Evolutionary conservation across 2,797 vertebrate species (phyloP), one percentile per base, ranked within the genome.

Genomic region (Catostomus latipinnis): DNA sequence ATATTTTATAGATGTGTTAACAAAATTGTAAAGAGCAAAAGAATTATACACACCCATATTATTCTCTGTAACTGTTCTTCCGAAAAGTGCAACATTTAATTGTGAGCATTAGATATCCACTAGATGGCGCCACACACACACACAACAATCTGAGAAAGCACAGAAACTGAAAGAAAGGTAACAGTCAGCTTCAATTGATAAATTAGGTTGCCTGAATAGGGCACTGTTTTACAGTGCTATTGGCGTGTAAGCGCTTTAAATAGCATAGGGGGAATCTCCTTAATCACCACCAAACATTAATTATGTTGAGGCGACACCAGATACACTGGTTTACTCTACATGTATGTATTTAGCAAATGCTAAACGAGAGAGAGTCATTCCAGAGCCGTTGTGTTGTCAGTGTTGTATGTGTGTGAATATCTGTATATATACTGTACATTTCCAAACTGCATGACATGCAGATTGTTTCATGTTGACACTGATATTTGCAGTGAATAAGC

Each of bases 111-210:
- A 10, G 8, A 12, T 4, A 8, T 46, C 52, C 77, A 58, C 70
- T 66, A 80, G 77, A 80, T 73, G 77, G 70, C 45, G 46, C 77
- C 61, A 22, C 22, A 22, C 22, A 22, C 22, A 22, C 22, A 18
- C 16, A 18, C 16, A 18, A 18, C 16, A 18, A 18, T 18, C 16
- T 18, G 16, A 18, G 16, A 18, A 18, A 18, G 16, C 16, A 18
- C 16, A 18, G 16, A 18, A 18, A 18, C 16, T 18, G 16, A 18
- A 18, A 18, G 16, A 18, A 18, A 18, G 16, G 16, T 18, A 18
- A n/a, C n/a, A 18, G 16, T 18, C 16, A 18, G 16, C 16, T 18
- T 18, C 16, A 18, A 18, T 58, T 52, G 8, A 8, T n/a, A 65
- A 1, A 2, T 46, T 14, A 63, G n/a, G 12, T 12, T 71, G n/a